A percentile compares a stretch with the other conserved stretches of the same genome.
These are phyloP conservation scores for Anolis carolinensis DNA, from an alignment of 2,113 vertebrate genomes.

Conservation along the genomic window DNA sequence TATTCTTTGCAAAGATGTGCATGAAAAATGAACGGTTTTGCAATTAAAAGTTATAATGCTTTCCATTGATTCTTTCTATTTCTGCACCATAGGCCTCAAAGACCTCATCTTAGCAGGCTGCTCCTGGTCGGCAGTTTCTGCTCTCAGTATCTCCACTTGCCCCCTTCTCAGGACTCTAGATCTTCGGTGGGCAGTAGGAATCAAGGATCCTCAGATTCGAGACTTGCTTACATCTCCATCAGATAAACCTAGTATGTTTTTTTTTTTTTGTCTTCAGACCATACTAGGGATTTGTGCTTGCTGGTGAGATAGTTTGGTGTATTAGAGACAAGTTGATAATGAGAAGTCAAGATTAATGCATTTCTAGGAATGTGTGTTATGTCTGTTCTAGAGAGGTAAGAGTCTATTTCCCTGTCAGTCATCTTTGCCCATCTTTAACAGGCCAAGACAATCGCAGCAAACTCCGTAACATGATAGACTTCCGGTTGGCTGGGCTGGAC, in stretches of 20 bases:
- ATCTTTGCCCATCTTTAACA: conserved; percentile 47
- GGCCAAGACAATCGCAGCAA: conserved; percentile 97
- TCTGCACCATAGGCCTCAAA: conserved; percentile 83
- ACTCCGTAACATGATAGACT: conserved; percentile 91
- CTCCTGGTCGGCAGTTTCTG: conserved; percentile 92
- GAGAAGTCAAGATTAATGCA: neutral
- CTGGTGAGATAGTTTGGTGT: neutral
- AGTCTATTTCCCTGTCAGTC: accelerated
- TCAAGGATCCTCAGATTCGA: conserved; percentile 95
- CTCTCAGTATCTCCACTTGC: conserved; percentile 93
- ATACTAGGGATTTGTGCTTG: neutral
- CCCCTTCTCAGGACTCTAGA: conserved; percentile 96
- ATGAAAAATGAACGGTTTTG: neutral
- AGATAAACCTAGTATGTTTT: conserved; percentile 80
- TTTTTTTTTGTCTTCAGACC: neutral
- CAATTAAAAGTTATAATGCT: neutral
- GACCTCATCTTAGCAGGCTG: conserved; percentile 94
- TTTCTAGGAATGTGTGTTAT: neutral
- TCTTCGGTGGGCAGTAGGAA: conserved; percentile 93
- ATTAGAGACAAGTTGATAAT: neutral
- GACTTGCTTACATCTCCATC: conserved; percentile 90
- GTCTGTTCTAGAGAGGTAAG: neutral
- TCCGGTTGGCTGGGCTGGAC: conserved; percentile 93
- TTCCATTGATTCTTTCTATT: conserved; percentile 12
- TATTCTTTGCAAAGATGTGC: neutral